phyloP scores from a whole-genome alignment of 2,113 vertebrate species.

The Xenopus borealis region DNA sequence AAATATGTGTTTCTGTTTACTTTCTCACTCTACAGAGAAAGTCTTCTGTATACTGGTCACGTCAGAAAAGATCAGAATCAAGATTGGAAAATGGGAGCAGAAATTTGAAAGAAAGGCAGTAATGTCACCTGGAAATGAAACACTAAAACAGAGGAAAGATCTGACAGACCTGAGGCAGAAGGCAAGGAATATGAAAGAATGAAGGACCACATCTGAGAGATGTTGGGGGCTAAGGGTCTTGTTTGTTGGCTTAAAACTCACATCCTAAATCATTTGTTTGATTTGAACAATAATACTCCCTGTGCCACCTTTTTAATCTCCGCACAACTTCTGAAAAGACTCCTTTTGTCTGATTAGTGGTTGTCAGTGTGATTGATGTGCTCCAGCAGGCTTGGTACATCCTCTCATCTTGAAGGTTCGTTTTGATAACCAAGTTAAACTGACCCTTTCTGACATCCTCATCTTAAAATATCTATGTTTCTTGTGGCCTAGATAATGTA shows the following conservation, averaged over 20 bases:
- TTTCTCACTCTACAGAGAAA: conserved; percentile 25
- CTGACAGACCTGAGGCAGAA: conserved; percentile 39
- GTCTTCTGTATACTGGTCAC: conserved; percentile 33
- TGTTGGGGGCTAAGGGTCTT: conserved; percentile 51
- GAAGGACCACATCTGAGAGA: conserved; percentile 38
- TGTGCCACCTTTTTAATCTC: conserved; percentile 49
- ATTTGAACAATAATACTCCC: conserved; percentile 41
- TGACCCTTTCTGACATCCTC: conserved; percentile 47
- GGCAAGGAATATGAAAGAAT: conserved; percentile 31
- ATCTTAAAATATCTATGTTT: conserved; percentile 51
- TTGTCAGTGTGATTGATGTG: conserved; percentile 58
- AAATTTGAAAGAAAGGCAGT: conserved; percentile 44
- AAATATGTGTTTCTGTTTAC: conserved; percentile 39
- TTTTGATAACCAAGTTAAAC: conserved; percentile 48
- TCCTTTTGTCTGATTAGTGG: conserved; percentile 56
- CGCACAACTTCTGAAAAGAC: conserved; percentile 24
- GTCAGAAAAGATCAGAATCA: conserved; percentile 41
- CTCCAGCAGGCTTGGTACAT: conserved; percentile 48
- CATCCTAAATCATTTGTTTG: conserved; percentile 50
- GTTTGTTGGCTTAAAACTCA: conserved; percentile 57
- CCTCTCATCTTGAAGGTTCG: conserved; percentile 50
- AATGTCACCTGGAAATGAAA: conserved; percentile 47
- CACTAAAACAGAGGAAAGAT: conserved; percentile 28
- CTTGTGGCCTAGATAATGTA: conserved; percentile 46
- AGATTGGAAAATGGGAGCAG: conserved; percentile 41